Base-by-base conservation (phyloP, 2,113 vertebrate species). In the Pipa parva region DNA sequence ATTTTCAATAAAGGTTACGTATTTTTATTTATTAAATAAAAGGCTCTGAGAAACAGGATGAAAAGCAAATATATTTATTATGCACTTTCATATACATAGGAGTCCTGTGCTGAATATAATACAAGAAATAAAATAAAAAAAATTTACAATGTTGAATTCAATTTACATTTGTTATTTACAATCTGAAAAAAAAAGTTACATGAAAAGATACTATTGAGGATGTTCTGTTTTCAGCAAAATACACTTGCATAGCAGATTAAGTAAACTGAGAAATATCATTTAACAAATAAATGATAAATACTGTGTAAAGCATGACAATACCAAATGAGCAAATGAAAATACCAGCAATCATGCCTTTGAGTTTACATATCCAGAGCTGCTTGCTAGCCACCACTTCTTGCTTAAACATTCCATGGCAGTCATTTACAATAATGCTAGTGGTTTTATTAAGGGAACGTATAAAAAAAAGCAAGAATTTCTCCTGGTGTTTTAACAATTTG, bases 51-150 rank as follows among this genome's bases (percentile, higher is more conserved):
- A 78, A 83, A 79, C 83, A 79, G 79, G 92, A 91, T 92, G 92
- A 92, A 97, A 96, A 95, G 95, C 95, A 97, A 97, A 97, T 96
- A 96, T 94, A 96, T 99, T 98, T 99, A 99, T 99, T 98, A 93
- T 95, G 95, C 92, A 94, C 90, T 95, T 95, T 93, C 92, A 95
- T 97, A 96, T 95, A 94, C 92, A 94, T 89, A 89, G 86, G 90
- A 87, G 90, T 89, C 42, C 90, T 88, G 87, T 1, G 88, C 88
- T 90, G 90, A 86, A 91, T 96, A 95, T 95, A 87, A 92, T 94
- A 95, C 95, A 96, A 91, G 92, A 91, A 95, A 92, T 92, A 89
- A 82, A 90, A 91, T 89, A 90, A 90, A 88, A n/a, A n/a, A 88
- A 89, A 92, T 87, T 91, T 91, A 86, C 91, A 94, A 87, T 91